These are phyloP conservation scores for Orussus abietinus DNA, from an alignment of 1,140 invertebrate species.

Conservation along the genomic window DNA sequence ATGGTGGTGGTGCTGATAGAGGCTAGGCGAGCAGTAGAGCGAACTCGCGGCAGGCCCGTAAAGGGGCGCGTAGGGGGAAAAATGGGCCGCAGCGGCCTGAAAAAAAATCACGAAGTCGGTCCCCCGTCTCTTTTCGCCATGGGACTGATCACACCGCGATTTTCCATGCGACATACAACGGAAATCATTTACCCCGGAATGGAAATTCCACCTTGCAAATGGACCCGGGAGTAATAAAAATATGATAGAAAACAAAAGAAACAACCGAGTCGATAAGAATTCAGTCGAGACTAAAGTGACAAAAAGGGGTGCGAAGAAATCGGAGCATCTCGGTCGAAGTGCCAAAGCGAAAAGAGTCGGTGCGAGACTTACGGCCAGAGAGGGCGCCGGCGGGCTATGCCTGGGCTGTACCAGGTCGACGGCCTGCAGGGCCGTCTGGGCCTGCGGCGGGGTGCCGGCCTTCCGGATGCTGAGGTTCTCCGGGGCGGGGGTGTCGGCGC, in stretches of 20 bases:
- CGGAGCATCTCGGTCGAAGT: too few species aligned
- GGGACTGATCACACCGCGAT: too few species aligned
- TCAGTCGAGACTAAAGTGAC: too few species aligned
- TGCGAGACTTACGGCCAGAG: slow-evolving; percentile 37
- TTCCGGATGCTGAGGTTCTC: slow-evolving; percentile 60
- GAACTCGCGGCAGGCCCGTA: slow-evolving; percentile 48
- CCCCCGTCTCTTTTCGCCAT: too few species aligned
- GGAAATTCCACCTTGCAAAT: too few species aligned
- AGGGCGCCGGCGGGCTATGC: slow-evolving; percentile 41
- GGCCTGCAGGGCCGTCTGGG: slow-evolving; percentile 33
- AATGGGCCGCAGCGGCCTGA: slow-evolving; percentile 43
- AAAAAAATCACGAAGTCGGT: slow-evolving; percentile 9
- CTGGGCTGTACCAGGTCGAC: slow-evolving; percentile 47
- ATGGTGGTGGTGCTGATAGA: slow-evolving; percentile 47
- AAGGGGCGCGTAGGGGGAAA: slow-evolving; percentile 43
- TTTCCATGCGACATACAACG: too few species aligned
- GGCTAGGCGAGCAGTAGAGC: slow-evolving; percentile 49
- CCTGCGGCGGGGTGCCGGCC: slow-evolving; percentile 37
- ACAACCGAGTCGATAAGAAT: too few species aligned
- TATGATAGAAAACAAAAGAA: too few species aligned
- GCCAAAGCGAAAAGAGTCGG: too few species aligned
- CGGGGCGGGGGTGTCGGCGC: slow-evolving; percentile 56
- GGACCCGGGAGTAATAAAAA: too few species aligned
- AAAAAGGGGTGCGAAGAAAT: too few species aligned
- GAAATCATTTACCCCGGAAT: too few species aligned